Evolutionary conservation across 1,140 invertebrate species (phyloP).

Genomic region (Bradynema listronoti): DNA sequence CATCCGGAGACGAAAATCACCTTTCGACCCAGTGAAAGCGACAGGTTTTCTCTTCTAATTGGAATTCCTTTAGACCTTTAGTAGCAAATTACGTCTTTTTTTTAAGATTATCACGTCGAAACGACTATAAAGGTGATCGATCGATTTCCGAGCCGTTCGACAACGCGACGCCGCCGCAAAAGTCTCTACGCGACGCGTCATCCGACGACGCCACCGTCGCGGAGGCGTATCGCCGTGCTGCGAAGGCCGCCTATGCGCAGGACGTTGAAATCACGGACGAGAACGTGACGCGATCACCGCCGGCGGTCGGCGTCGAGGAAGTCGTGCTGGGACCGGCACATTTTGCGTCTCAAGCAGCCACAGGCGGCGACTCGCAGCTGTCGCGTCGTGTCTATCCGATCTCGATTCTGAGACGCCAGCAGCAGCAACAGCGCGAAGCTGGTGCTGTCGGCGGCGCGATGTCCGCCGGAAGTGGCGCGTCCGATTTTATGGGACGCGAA

Average conservation of each 20-base stretch:
- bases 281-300: not conserved
- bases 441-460: not conserved
- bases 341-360: not conserved
- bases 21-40: conserved; percentile 29
- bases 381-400: not conserved
- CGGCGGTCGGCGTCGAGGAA: not conserved
- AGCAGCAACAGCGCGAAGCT: not conserved
- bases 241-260: not conserved
- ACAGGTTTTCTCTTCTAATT: not conserved
- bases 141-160: not conserved
- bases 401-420: not conserved
- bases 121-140: not conserved
- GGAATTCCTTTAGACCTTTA: not conserved
- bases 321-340: no score
- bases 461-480: not conserved
- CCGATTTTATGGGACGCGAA: conserved; percentile 1
- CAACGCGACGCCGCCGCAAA: not conserved
- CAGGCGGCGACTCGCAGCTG: not conserved
- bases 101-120: not conserved
- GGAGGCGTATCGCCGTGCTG: no score
- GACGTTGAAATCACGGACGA: not conserved
- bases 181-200: not conserved
- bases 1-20: conserved; percentile 37
- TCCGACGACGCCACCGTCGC: not conserved
- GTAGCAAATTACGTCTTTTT: not conserved